phyloP scores from a whole-genome alignment of 2,113 vertebrate species.

The Leptocoma aspasia region DNA sequence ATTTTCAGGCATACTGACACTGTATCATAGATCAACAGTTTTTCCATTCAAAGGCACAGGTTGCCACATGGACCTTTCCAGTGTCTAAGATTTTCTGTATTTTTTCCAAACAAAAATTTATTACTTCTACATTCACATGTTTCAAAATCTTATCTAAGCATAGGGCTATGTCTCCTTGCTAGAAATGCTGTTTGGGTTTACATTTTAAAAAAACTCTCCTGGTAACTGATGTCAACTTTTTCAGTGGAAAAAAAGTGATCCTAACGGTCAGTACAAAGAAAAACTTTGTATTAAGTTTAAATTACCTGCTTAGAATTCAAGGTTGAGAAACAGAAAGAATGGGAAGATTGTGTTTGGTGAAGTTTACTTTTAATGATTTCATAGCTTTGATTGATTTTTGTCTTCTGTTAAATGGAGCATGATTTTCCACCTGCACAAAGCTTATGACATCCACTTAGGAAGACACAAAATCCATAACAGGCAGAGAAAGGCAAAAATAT shows the following conservation, averaged over 20 bases:
- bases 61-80: fast-evolving
- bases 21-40: not conserved
- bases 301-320: not conserved
- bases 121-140: not conserved
- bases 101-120: not conserved
- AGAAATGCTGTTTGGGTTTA: not conserved
- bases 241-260: not conserved
- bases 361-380: not conserved
- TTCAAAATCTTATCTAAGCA: not conserved
- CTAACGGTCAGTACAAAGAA: not conserved
- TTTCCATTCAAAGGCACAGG: not conserved
- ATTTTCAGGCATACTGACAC: not conserved
- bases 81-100: not conserved
- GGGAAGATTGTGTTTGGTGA: not conserved
- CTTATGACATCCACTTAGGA: not conserved
- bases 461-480: not conserved
- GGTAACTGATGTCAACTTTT: not conserved
- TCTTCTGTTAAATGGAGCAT: not conserved
- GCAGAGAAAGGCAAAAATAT: not conserved
- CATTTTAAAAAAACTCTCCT: not conserved
- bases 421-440: not conserved
- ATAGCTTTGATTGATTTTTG: not conserved
- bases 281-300: not conserved
- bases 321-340: not conserved
- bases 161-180: not conserved